Evolutionary conservation across 2,888 invertebrate genomes (phyloP).

Genomic region (Drosophila ustulata): DNA sequence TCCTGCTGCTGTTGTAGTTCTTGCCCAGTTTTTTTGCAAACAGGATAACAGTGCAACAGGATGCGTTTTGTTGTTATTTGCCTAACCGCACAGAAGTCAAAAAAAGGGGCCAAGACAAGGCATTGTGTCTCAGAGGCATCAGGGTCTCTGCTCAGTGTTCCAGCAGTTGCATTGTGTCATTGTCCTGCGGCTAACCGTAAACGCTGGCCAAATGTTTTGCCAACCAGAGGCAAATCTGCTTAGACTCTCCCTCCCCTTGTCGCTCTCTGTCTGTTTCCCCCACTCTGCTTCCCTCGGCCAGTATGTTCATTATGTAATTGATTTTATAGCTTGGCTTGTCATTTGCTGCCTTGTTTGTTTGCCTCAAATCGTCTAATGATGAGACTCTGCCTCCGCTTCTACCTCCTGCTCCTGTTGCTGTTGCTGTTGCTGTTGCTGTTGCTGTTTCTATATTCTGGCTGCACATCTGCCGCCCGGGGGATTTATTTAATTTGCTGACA

Average conservation of each 20-base stretch:
- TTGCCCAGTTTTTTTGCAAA: conserved; percentile 24
- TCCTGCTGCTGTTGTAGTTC: conserved; percentile 49
- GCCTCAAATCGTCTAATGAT: conserved; percentile 58
- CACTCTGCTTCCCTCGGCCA: neutral
- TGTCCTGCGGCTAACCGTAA: conserved; percentile 41
- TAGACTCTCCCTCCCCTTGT: neutral
- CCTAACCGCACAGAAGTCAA: conserved; percentile 78
- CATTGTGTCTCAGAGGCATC: conserved; percentile 24
- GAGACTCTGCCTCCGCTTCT: conserved; percentile 19
- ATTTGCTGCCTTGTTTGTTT: conserved; percentile 44
- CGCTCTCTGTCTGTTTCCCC: neutral
- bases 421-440: conserved; percentile 14
- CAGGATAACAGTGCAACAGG: conserved; percentile 25
- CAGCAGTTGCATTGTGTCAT: conserved; percentile 14
- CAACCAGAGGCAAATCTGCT: conserved; percentile 34
- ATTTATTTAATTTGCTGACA: conserved; percentile 81
- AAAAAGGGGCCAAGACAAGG: conserved; percentile 53
- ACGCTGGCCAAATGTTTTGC: conserved; percentile 54
- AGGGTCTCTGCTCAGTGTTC: conserved; percentile 1
- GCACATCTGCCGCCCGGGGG: conserved; percentile 77
- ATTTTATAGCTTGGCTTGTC: conserved; percentile 67
- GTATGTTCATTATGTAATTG: conserved; percentile 77
- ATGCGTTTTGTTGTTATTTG: conserved; percentile 46
- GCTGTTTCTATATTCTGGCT: conserved; percentile 17
- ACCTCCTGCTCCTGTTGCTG: neutral